Evolutionary conservation across 2,113 vertebrate genomes (phyloP).

Genomic region (Coptodon bakossiorum): DNA sequence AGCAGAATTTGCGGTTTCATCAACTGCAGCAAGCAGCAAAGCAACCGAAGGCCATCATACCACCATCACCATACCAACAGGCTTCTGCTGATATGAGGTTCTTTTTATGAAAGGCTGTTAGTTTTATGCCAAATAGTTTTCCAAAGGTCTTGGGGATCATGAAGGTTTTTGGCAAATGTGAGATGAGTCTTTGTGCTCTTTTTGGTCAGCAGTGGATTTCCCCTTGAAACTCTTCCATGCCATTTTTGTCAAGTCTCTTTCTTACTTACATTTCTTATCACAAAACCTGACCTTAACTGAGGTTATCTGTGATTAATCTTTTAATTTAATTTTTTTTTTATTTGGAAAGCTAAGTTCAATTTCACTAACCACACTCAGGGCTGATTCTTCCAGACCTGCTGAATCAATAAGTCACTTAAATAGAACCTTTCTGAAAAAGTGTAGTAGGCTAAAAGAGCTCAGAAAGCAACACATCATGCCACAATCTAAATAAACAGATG

Average conservation of each 20-base stretch:
- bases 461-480: background rate
- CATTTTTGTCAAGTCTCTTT: background rate
- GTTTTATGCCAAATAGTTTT: background rate
- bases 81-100: background rate
- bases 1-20: background rate
- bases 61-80: background rate
- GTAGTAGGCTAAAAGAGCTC: background rate
- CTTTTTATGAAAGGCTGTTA: background rate
- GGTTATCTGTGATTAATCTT: background rate
- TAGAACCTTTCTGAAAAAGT: background rate
- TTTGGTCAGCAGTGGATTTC: background rate
- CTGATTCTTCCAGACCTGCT: background rate
- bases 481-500: background rate
- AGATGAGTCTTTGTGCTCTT: background rate
- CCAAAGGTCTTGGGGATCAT: background rate
- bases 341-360: background rate
- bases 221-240: background rate
- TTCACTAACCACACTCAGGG: background rate
- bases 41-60: background rate
- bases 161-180: background rate
- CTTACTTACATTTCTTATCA: background rate
- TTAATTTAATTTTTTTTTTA: rapidly evolving
- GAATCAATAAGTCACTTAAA: background rate
- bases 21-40: background rate
- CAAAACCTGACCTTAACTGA: background rate